phyloP scores from a whole-genome alignment of 2,888 invertebrate species.

The Adineta ricciae region DNA sequence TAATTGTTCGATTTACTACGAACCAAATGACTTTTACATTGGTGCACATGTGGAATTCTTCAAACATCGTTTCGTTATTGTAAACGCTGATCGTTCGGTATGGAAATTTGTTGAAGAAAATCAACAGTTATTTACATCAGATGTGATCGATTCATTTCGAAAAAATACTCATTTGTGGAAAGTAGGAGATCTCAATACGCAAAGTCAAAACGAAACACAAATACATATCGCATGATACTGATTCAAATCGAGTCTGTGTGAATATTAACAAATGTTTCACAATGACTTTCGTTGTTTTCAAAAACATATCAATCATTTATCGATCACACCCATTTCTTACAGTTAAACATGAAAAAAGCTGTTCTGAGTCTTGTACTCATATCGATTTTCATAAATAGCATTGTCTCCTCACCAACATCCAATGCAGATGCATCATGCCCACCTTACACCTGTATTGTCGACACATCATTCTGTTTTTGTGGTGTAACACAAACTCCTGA shows the following conservation, averaged over 20 bases:
- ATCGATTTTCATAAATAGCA: not conserved
- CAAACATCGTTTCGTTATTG: conserved; percentile 66
- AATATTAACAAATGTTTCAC: not conserved
- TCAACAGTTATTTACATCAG: conserved; percentile 43
- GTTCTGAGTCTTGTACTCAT: not conserved
- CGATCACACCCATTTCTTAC: no score
- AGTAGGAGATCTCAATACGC: no score
- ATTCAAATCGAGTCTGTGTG: not conserved
- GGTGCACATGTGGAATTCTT: conserved; percentile 65
- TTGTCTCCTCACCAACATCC: not conserved
- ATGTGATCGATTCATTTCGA: conserved; percentile 27
- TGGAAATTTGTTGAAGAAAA: conserved; percentile 58
- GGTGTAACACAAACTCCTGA: not conserved
- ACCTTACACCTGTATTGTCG: not conserved
- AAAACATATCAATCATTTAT: not conserved
- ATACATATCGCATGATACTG: no score
- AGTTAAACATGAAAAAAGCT: not conserved
- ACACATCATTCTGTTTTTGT: not conserved
- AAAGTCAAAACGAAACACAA: not conserved
- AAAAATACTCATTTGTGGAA: not conserved
- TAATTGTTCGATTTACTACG: conserved; percentile 67
- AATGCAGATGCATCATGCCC: not conserved
- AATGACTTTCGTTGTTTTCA: no score
- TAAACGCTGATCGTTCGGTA: conserved; percentile 73
- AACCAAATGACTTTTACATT: conserved; percentile 68